These are phyloP conservation scores for Ispidina lecontei DNA, from an alignment of 2,797 vertebrate genomes.

Conservation along the genomic window DNA sequence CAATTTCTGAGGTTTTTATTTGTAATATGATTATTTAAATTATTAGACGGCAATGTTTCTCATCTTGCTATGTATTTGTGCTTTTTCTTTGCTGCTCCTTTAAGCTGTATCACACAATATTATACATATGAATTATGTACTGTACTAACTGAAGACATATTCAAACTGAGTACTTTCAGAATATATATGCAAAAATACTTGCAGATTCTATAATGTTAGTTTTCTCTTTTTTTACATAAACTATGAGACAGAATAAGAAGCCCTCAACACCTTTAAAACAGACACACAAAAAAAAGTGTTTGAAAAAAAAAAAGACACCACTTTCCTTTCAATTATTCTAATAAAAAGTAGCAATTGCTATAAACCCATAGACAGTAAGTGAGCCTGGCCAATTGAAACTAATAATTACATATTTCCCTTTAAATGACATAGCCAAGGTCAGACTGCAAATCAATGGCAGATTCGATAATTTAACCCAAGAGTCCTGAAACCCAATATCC, in stretches of 20 bases:
- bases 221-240: background rate
- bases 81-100: background rate
- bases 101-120: background rate
- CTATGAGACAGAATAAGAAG: background rate
- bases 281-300: rapidly evolving
- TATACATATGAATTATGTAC: background rate
- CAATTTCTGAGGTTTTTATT: background rate
- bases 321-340: background rate
- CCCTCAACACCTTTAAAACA: background rate
- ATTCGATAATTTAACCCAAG: constrained; percentile 53
- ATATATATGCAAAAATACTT: background rate
- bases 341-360: constrained; percentile 4
- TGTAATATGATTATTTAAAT: background rate
- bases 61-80: background rate
- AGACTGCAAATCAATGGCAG: constrained; percentile 58
- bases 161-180: background rate
- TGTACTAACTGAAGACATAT: background rate
- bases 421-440: constrained; percentile 49
- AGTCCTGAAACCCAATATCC: constrained; percentile 60
- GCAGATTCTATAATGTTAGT: background rate
- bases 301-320: background rate
- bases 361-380: constrained; percentile 17
- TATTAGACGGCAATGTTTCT: background rate
- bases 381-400: constrained; percentile 28
- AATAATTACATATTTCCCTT: constrained; percentile 56